A percentile compares a stretch with the other conserved stretches of the same genome.
Evolutionary conservation across 2,113 vertebrate species (phyloP).

Genomic region (Ochotona curzoniae): DNA sequence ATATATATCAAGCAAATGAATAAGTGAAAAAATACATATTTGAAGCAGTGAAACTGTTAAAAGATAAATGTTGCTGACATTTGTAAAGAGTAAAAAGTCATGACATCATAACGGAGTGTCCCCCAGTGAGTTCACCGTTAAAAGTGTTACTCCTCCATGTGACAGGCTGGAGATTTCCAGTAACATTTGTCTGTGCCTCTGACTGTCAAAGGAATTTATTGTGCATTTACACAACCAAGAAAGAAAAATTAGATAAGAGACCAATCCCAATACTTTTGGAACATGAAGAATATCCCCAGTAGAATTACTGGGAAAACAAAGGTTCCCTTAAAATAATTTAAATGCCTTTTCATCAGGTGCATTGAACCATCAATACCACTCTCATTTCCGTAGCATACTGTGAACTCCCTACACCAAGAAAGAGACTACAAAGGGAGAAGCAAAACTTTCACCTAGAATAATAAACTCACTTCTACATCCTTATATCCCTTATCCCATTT

Average conservation of each 20-base stretch:
- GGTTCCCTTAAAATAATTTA: slow-evolving; percentile 72
- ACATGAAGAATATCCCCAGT: slow-evolving; percentile 59
- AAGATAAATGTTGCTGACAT: slow-evolving; percentile 79
- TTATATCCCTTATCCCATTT: slow-evolving; percentile 12
- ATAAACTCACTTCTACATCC: slow-evolving; percentile 40
- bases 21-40: slow-evolving; percentile 61
- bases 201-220: slow-evolving; percentile 76
- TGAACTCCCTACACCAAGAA: slow-evolving; percentile 39
- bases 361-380: background rate
- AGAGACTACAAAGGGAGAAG: slow-evolving; percentile 6
- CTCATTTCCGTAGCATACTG: background rate
- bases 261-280: slow-evolving; percentile 64
- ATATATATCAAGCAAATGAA: slow-evolving; percentile 62
- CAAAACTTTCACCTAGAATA: slow-evolving; percentile 6
- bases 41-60: slow-evolving; percentile 60
- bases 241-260: slow-evolving; percentile 78
- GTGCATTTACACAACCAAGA: slow-evolving; percentile 73
- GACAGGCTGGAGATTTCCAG: slow-evolving; percentile 63
- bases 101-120: slow-evolving; percentile 78
- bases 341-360: slow-evolving; percentile 58
- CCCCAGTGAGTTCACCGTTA: slow-evolving; percentile 61
- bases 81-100: slow-evolving; percentile 79
- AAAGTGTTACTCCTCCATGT: slow-evolving; percentile 56
- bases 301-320: slow-evolving; percentile 69
- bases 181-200: slow-evolving; percentile 70